These are phyloP conservation scores for Clitarchus hookeri DNA, from an alignment of 2,888 invertebrate genomes.

Conservation along the genomic window DNA sequence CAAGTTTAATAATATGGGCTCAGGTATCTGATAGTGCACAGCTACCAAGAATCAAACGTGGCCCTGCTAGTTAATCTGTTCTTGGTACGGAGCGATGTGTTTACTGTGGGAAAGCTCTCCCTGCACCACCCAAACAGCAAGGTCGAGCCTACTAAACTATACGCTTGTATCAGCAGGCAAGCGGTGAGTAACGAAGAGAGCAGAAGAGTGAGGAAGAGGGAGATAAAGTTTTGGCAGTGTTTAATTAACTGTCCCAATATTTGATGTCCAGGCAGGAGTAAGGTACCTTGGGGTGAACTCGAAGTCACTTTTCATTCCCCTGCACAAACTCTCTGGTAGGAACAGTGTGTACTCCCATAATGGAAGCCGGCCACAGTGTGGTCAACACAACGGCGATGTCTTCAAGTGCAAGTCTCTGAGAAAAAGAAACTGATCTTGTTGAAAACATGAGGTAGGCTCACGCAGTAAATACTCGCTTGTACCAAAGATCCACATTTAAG, in stretches of 20 bases:
- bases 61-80: not conserved
- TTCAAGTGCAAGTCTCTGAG: too few species aligned
- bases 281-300: not conserved
- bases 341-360: too few species aligned
- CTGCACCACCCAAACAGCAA: not conserved
- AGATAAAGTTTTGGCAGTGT: not conserved
- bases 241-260: not conserved
- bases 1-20: not conserved
- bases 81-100: not conserved
- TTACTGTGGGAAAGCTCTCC: not conserved
- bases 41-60: not conserved
- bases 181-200: not conserved
- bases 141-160: not conserved
- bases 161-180: not conserved
- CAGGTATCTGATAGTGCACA: not conserved
- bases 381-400: too few species aligned
- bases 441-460: too few species aligned
- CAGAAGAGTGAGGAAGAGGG: not conserved
- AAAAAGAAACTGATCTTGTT: too few species aligned
- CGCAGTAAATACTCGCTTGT: too few species aligned
- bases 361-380: too few species aligned
- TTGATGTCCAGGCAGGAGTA: not conserved
- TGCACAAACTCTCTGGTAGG: not conserved
- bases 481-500: too few species aligned
- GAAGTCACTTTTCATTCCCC: not conserved